Base-by-base conservation (phyloP, 2,113 vertebrate genomes). In the Gambusia holbrooki region DNA sequence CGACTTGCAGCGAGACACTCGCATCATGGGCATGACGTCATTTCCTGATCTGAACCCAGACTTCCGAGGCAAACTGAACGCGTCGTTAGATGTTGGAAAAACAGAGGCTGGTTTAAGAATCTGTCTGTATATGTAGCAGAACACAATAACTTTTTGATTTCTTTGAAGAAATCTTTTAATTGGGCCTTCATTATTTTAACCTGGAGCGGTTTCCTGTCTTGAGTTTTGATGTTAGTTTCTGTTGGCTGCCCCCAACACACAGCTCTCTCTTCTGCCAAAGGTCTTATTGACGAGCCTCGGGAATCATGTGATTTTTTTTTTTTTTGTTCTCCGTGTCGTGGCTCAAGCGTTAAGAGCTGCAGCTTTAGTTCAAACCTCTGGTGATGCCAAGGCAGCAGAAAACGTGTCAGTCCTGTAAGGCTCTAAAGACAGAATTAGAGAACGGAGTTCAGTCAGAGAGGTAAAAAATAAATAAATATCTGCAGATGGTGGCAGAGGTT, bases 171-270 rank as follows among this genome's bases (percentile, higher is more conserved):
- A 19, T 17, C 14, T 48, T 48, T 48, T 7, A 48, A 17, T 48
- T 45, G 42, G 14, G 5, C 4, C 12, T 37, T 37, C 3, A 11
- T 11, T 48, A 19, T 48, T 48, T 19, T 19, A 17, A 48, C 45
- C 45, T 48, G 14, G 17, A 48, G 45, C 4, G 5, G 45, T 48
- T 48, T 48, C 5, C 6, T 48, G 45, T 19, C 45, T 48, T 48
- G 45, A 48, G 4, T n/a, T n/a, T 58, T 6, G 51, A 22, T 58
- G 19, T 7, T 17, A 48, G n/a, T 67, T 66, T 58, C 61, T 35
- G 29, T 69, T 69, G 14, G 58, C 35, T 37, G 32, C 32, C 61
- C 33, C 32, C 32, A 69, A 69, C 66, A 45, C 70, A 28, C 71
- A 69, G 37, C 14, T 27, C 25, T 29, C 45, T 42, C 51, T 69